A percentile compares a stretch with the other conserved stretches of the same genome.
Conservation (phyloP, 2,797 vertebrate genomes). For the Vipera ursinii region DNA sequence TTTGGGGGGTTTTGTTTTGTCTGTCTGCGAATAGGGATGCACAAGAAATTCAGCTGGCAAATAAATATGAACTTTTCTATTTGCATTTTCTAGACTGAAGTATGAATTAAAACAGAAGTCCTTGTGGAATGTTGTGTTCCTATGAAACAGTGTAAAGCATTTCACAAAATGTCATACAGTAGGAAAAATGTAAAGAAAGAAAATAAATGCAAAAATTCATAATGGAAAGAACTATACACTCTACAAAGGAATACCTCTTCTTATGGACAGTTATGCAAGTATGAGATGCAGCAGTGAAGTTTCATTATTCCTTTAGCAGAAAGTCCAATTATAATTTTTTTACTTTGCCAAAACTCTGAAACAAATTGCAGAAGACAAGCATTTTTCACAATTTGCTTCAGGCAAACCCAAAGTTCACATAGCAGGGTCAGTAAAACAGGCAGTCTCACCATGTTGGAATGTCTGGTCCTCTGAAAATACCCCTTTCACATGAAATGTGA, state of each 20-base stretch:
- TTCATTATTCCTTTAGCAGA: neutral
- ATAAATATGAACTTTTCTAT: neutral
- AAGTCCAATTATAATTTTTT: neutral
- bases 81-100: neutral
- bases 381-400: neutral
- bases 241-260: neutral
- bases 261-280: neutral
- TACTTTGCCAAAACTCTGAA: neutral
- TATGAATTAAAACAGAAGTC: too few relatives aligned
- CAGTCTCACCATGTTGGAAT: neutral
- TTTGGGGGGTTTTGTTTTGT: neutral
- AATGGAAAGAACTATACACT: neutral
- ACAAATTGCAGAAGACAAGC: neutral
- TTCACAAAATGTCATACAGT: neutral
- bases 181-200: neutral
- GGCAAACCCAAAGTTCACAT: neutral
- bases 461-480: neutral
- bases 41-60: neutral
- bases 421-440: neutral
- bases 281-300: neutral
- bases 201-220: neutral
- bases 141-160: neutral
- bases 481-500: neutral
- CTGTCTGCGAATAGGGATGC: neutral
- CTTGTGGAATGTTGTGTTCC: too few relatives aligned